A percentile compares a stretch with the other conserved stretches of the same genome.
Evolutionary conservation across 2,888 invertebrate species (phyloP).

Genomic region (Torymus texanus): DNA sequence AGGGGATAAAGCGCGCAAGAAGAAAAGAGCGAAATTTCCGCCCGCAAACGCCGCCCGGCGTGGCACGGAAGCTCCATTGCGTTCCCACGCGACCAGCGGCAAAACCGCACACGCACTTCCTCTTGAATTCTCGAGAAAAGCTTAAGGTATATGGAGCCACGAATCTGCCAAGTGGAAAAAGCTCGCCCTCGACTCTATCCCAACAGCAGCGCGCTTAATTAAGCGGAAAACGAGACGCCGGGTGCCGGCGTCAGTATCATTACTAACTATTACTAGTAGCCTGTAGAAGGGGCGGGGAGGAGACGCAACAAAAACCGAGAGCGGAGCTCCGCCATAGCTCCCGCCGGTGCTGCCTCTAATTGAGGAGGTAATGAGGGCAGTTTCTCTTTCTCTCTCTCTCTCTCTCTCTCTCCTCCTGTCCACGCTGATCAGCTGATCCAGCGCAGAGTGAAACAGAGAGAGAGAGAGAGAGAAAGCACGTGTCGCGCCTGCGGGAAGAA

Average conservation of each 20-base stretch:
- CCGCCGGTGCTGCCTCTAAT: constrained; percentile 9
- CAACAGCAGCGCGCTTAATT: background rate
- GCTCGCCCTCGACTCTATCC: background rate
- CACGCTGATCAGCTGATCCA: constrained; percentile 47
- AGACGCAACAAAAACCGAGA: background rate
- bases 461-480: constrained; percentile 61
- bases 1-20: constrained; percentile 19
- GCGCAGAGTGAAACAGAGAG: constrained; percentile 29
- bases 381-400: too few species aligned
- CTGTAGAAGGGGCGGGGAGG: background rate
- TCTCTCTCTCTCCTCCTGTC: background rate
- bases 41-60: constrained; percentile 9
- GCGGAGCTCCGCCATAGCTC: background rate
- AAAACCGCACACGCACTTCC: constrained; percentile 19
- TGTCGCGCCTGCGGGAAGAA: constrained; percentile 60
- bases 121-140: constrained; percentile 1
- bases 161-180: background rate
- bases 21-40: constrained; percentile 27
- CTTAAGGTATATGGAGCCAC: background rate
- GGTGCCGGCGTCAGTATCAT: background rate
- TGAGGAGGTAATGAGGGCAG: constrained; percentile 39
- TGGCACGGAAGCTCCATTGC: constrained; percentile 15
- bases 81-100: constrained; percentile 12
- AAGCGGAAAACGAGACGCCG: background rate
- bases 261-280: too few species aligned